phyloP scores from a whole-genome alignment of 2,888 invertebrate genomes.

The Pocota personata region DNA sequence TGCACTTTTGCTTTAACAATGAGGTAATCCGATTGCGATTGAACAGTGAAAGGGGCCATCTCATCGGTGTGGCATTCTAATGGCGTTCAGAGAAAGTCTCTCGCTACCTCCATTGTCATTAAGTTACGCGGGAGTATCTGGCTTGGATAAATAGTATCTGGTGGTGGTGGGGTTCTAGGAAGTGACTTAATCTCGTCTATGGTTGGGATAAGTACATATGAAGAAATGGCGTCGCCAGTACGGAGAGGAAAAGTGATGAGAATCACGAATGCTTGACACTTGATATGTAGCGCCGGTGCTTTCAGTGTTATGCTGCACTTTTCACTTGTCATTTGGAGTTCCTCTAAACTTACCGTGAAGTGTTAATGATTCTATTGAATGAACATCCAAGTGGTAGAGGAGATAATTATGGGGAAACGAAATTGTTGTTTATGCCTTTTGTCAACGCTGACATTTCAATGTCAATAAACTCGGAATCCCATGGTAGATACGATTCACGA shows the following conservation, averaged over 20 bases:
- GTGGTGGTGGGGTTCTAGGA: slow-evolving; percentile 19
- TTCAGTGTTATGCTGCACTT: slow-evolving; percentile 4
- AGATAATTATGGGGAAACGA: slow-evolving; percentile 19
- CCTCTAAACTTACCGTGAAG: slow-evolving; percentile 21
- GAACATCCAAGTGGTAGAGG: neutral
- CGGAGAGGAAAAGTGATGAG: slow-evolving; percentile 58
- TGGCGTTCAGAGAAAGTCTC: slow-evolving; percentile 54
- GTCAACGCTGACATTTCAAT: slow-evolving; percentile 44
- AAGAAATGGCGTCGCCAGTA: neutral
- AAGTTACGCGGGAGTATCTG: neutral
- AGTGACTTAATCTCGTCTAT: slow-evolving; percentile 26
- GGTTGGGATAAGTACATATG: neutral
- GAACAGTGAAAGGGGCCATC: slow-evolving; percentile 55
- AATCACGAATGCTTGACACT: slow-evolving; percentile 41
- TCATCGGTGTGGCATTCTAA: slow-evolving; percentile 37
- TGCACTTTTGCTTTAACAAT: slow-evolving; percentile 40
- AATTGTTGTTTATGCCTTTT: slow-evolving; percentile 17
- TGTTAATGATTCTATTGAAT: slow-evolving; percentile 35
- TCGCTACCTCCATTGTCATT: neutral
- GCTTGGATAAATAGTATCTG: neutral
- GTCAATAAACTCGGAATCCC: slow-evolving; percentile 1
- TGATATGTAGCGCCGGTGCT: neutral
- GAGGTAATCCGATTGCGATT: slow-evolving; percentile 44
- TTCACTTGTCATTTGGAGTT: slow-evolving; percentile 41
- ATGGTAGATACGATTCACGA: neutral